Evolutionary conservation across 2,888 invertebrate species (phyloP), one percentile per base, ranked within the genome.

Genomic region (Trypoxylon attenuatum): DNA sequence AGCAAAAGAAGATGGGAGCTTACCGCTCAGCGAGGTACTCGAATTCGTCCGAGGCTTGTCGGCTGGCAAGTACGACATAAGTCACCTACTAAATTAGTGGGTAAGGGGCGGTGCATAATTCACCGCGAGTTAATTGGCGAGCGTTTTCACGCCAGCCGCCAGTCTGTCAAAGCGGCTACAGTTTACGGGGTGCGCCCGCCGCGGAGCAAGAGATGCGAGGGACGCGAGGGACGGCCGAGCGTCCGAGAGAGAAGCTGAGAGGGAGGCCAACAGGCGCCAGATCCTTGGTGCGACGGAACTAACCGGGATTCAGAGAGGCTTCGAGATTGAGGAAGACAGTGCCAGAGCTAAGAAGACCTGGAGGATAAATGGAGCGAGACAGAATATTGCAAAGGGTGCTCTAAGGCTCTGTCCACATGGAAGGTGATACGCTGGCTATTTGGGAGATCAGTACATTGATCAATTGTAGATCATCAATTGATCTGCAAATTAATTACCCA

Each of bases 81-180:
- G 84, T 85, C 85, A 85, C 79, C 84, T 82, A 81, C 83, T 84
- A 84, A 86, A 84, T 84, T 85, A 84, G 83, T 78, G 82, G 77
- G 73, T 71, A 77, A 82, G 78, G 79, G 79, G 76, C 72, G 79
- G 79, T 79, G 83, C 82, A 84, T 85, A 84, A 86, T 85, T 86
- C 85, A 86, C 83, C 78, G 76, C 77, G 78, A 78, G 84, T 86
- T 86, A 86, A 86, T 86, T 86, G 86, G 86, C 84, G 80, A 84
- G 79, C 84, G 82, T 85, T 86, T 86, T 86, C 85, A 84, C 83
- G 84, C 84, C 83, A 84, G 79, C 79, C 81, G 78, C 78, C 71
- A 71, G 81, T 84, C 84, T 83, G 84, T 85, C 84, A 84, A 84
- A 84, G 82, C 74, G 64, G 77, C 74, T 76, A 77, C 78, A 76